Evolutionary conservation across 2,888 invertebrate species (phyloP).

Genomic region (Liodrosophila aerea): DNA sequence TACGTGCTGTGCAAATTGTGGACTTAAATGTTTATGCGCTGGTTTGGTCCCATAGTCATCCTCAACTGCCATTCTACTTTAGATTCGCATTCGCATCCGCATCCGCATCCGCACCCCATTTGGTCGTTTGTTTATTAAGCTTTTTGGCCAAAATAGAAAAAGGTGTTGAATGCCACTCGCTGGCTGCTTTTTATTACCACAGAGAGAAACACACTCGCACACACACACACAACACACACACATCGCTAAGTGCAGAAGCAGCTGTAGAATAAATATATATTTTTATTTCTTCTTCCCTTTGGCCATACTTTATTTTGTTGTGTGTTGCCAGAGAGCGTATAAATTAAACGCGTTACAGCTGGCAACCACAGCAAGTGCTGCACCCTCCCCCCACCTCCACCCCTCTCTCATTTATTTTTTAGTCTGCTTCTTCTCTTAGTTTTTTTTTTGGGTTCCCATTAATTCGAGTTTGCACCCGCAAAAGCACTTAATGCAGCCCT

Average conservation of each 20-base stretch:
- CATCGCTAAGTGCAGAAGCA: conserved; percentile 70
- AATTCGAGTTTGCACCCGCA: conserved; percentile 70
- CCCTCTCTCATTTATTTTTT: conserved; percentile 6
- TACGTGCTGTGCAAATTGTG: conserved; percentile 75
- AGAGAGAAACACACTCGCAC: conserved; percentile 18
- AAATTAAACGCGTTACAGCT: conserved; percentile 78
- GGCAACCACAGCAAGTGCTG: conserved; percentile 70
- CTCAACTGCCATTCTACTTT: conserved; percentile 27
- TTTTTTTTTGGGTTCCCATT: conserved; percentile 48
- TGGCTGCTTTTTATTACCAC: conserved; percentile 71
- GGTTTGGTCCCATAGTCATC: conserved; percentile 46
- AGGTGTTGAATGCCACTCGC: conserved; percentile 75
- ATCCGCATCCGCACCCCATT: conserved; percentile 58
- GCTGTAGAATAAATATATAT: conserved; percentile 78
- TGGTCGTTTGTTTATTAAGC: conserved; percentile 74
- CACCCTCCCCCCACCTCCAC: neutral
- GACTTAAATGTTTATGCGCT: conserved; percentile 78
- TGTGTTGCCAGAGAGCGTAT: conserved; percentile 58
- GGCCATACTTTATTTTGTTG: conserved; percentile 54
- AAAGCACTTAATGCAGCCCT: conserved; percentile 72
- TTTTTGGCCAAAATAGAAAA: conserved; percentile 70
- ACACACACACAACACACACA: conserved; percentile 14
- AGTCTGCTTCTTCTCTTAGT: conserved; percentile 4
- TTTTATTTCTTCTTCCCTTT: conserved; percentile 63
- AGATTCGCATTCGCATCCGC: conserved; percentile 22